Percentiles rank a stretch among this genome's conserved stretches.
Conservation (phyloP, 2,113 vertebrate genomes). For the Planiliza haematocheilus region DNA sequence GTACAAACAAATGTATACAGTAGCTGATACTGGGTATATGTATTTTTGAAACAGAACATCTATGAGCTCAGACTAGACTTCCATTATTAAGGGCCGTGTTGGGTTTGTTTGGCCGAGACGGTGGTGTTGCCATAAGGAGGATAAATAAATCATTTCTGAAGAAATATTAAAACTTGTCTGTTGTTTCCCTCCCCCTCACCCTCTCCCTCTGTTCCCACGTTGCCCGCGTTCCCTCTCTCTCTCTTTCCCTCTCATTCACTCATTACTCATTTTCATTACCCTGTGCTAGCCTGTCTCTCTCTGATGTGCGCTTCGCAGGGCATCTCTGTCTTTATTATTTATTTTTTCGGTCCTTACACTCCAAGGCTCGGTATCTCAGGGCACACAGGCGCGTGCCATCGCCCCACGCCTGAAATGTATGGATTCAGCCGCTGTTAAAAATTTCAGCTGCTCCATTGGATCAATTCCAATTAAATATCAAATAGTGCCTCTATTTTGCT, state of each 20-base stretch:
- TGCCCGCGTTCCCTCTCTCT: constrained; percentile 24
- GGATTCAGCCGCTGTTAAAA: constrained; percentile 62
- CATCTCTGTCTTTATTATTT: constrained; percentile 4
- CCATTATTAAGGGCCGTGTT: constrained; percentile 53
- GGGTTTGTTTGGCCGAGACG: constrained; percentile 53
- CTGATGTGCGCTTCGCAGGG: constrained; percentile 30
- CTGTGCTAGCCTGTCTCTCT: constrained; percentile 23
- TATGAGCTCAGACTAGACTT: constrained; percentile 16
- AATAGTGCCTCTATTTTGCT: constrained; percentile 60
- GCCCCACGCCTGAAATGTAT: constrained; percentile 50
- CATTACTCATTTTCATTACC: constrained; percentile 8
- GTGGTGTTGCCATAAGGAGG: constrained; percentile 72
- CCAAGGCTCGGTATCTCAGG: neutral
- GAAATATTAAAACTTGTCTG: constrained; percentile 77
- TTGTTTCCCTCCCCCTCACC: constrained; percentile 36
- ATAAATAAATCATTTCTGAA: constrained; percentile 80
- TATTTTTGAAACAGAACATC: constrained; percentile 20
- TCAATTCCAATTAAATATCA: constrained; percentile 80
- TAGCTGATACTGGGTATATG: neutral
- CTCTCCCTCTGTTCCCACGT: constrained; percentile 12
- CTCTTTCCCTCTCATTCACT: constrained; percentile 30
- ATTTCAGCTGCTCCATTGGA: constrained; percentile 56
- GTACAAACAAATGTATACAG: neutral
- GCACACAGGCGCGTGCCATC: neutral
- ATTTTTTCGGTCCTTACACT: constrained; percentile 10